Evolutionary conservation across 2,888 invertebrate genomes (phyloP).

Genomic region (Aleiodes alternator): DNA sequence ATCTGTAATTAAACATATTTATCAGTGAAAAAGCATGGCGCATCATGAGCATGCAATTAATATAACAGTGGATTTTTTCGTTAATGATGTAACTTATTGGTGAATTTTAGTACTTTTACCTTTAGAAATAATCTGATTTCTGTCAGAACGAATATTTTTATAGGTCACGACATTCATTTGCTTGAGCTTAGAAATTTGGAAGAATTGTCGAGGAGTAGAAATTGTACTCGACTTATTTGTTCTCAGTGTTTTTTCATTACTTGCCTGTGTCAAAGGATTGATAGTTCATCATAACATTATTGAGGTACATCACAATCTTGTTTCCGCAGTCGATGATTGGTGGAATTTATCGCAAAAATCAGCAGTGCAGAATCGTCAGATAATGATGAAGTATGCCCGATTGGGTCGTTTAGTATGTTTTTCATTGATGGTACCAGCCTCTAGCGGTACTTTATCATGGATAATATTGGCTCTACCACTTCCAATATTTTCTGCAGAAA

Average conservation of each 20-base stretch:
- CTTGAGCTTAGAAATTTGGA: conserved; percentile 55
- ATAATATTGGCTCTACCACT: conserved; percentile 56
- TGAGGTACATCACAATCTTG: conserved; percentile 53
- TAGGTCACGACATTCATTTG: conserved; percentile 57
- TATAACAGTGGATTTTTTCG: too few relatives aligned
- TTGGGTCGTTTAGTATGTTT: conserved; percentile 57
- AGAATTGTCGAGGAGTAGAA: conserved; percentile 59
- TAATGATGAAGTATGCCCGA: conserved; percentile 59
- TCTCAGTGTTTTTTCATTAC: conserved; percentile 57
- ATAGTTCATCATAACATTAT: conserved; percentile 57
- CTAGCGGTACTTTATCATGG: conserved; percentile 56
- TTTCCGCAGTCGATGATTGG: conserved; percentile 61
- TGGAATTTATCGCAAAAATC: conserved; percentile 33
- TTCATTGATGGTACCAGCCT: conserved; percentile 57
- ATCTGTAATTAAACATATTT: background rate
- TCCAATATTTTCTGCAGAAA: conserved; percentile 49
- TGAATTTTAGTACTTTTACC: too few relatives aligned
- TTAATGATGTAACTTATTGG: too few relatives aligned
- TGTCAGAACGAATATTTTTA: background rate
- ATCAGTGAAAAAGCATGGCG: too few relatives aligned
- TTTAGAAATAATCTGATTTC: too few relatives aligned
- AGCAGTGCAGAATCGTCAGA: conserved; percentile 47
- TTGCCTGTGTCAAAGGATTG: conserved; percentile 61
- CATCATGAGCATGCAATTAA: too few relatives aligned
- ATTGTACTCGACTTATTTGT: conserved; percentile 59